These are phyloP conservation scores for Cephus rjabovi DNA, from an alignment of 2,888 invertebrate species.

Conservation along the genomic window DNA sequence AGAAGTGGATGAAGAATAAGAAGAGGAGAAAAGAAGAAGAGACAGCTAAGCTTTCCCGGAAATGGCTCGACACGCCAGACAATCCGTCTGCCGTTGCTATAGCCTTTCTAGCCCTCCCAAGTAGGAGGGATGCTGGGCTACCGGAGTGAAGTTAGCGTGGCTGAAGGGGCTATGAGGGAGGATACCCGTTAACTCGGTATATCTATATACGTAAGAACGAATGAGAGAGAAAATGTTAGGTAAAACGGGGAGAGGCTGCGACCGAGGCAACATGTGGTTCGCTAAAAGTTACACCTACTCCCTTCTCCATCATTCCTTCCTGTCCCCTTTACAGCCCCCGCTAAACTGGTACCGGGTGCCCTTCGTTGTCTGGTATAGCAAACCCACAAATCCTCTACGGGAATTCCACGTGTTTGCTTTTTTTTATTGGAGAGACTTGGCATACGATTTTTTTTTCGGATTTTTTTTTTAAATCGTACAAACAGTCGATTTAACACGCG, in stretches of 20 bases:
- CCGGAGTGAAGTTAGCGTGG: not conserved
- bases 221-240: conserved; percentile 19
- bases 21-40: conserved; percentile 9
- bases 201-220: not conserved
- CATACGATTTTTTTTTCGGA: not conserved
- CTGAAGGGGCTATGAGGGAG: not conserved
- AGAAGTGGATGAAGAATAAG: not conserved
- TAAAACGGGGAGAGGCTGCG: conserved; percentile 21
- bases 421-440: no score
- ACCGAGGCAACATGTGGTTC: conserved; percentile 52
- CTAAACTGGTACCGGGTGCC: not conserved
- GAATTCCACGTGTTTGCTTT: not conserved
- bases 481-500: not conserved
- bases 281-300: conserved; percentile 40
- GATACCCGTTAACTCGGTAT: no score
- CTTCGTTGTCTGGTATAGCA: not conserved
- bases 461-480: not conserved
- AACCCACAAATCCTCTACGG: not conserved
- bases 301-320: conserved; percentile 20
- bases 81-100: conserved; percentile 35
- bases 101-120: conserved; percentile 16
- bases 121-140: not conserved
- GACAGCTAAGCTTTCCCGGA: conserved; percentile 21
- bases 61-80: conserved; percentile 38
- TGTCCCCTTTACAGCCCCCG: not conserved